These are phyloP conservation scores for Struthio camelus DNA, from an alignment of 2,113 vertebrate genomes.

Conservation along the genomic window DNA sequence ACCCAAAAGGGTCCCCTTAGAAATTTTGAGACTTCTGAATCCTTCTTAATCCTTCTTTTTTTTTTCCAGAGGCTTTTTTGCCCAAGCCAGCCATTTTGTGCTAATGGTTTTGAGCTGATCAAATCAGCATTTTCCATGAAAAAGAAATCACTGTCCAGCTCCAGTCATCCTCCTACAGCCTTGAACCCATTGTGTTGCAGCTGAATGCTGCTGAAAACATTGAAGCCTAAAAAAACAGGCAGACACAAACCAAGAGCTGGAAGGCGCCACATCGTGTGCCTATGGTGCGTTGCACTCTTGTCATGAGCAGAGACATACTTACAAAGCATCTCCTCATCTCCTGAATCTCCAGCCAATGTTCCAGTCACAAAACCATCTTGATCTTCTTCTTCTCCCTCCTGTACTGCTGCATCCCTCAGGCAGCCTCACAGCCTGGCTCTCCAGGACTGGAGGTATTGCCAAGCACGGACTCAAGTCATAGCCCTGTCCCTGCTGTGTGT, in stretches of 20 bases:
- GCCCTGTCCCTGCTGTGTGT: not conserved
- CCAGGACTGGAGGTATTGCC: not conserved
- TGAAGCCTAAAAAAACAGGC: not conserved
- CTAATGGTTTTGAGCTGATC: not conserved
- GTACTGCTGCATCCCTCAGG: not conserved
- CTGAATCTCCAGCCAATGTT: not conserved
- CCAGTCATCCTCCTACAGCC: not conserved
- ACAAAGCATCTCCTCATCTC: not conserved
- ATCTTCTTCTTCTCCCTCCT: not conserved
- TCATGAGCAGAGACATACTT: not conserved
- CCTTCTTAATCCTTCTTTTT: too few species aligned
- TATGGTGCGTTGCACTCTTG: not conserved
- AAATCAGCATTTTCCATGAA: not conserved
- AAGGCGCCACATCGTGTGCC: not conserved
- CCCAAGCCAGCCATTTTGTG: not conserved
- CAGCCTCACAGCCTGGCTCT: not conserved
- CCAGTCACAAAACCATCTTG: not conserved
- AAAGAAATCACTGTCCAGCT: not conserved
- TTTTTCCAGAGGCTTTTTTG: not conserved
- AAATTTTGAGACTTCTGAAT: not conserved
- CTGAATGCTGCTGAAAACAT: not conserved
- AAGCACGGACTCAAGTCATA: rapidly evolving
- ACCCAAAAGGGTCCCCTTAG: not conserved
- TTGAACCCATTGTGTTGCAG: not conserved
- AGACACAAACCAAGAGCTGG: not conserved